phyloP scores from a whole-genome alignment of 2,797 vertebrate genomes.

The Dipus sagitta region DNA sequence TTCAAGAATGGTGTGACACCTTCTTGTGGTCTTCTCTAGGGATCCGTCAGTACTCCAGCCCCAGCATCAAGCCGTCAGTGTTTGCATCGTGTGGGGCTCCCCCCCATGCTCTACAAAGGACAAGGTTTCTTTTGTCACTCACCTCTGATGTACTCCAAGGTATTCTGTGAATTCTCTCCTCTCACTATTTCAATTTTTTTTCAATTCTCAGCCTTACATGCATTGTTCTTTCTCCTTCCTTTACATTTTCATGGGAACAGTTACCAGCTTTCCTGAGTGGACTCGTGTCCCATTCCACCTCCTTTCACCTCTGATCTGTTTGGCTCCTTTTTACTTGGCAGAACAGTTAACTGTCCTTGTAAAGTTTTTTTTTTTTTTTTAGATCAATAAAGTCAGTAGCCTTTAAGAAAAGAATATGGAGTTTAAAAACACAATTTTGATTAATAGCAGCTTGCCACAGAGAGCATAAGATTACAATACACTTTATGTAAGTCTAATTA shows the following conservation, averaged over 20 bases:
- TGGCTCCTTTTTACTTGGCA: constrained; percentile 50
- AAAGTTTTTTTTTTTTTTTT: constrained; percentile 78
- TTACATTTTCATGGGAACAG: neutral
- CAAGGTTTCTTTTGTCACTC: constrained; percentile 50
- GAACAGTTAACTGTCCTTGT: constrained; percentile 71
- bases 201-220: constrained; percentile 63
- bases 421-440: neutral
- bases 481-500: neutral
- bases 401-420: constrained; percentile 32
- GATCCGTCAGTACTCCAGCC: neutral
- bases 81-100: constrained; percentile 17
- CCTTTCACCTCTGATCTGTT: constrained; percentile 25
- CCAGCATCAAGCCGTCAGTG: constrained; percentile 16
- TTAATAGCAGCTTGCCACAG: constrained; percentile 5
- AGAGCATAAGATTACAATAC: neutral
- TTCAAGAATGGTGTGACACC: constrained; percentile 96
- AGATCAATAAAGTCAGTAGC: constrained; percentile 84
- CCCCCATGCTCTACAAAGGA: constrained; percentile 32
- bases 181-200: constrained; percentile 60
- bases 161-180: constrained; percentile 60
- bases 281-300: neutral
- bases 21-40: constrained; percentile 91
- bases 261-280: constrained; percentile 48
- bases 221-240: neutral
- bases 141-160: neutral